These are phyloP conservation scores for Chlorops oryzae DNA, from an alignment of 1,140 invertebrate species.

Conservation along the genomic window DNA sequence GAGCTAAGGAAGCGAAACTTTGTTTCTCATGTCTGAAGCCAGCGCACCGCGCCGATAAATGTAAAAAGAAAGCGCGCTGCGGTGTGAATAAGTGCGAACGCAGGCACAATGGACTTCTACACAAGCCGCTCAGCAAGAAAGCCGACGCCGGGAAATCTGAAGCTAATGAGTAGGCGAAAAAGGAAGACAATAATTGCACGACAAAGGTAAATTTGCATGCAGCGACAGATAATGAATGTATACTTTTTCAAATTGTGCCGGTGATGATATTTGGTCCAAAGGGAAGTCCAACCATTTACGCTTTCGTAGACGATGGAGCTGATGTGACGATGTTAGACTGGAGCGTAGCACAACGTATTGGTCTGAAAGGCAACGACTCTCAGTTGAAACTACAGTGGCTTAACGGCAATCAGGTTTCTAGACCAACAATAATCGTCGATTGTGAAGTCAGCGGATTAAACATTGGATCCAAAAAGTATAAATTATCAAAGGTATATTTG, in stretches of 20 bases:
- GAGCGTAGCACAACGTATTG: not conserved
- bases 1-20: not conserved
- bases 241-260: not conserved
- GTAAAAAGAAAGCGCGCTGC: not conserved
- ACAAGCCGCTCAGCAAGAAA: too few species aligned
- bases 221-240: not conserved
- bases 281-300: not conserved
- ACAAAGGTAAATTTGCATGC: too few species aligned
- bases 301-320: conserved; percentile 1
- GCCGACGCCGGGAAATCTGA: too few species aligned
- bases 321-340: not conserved
- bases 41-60: not conserved
- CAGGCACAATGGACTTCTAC: too few species aligned
- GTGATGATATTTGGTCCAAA: not conserved
- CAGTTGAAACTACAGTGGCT: not conserved
- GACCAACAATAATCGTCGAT: not conserved
- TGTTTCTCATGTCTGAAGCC: not conserved
- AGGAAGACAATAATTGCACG: too few species aligned
- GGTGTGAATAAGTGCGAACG: not conserved
- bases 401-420: not conserved
- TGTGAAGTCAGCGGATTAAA: not conserved
- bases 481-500: not conserved
- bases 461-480: too few species aligned
- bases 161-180: too few species aligned
- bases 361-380: not conserved